Base-by-base conservation (phyloP, 2,888 invertebrate genomes). In the Chrysomela aeneicollis region DNA sequence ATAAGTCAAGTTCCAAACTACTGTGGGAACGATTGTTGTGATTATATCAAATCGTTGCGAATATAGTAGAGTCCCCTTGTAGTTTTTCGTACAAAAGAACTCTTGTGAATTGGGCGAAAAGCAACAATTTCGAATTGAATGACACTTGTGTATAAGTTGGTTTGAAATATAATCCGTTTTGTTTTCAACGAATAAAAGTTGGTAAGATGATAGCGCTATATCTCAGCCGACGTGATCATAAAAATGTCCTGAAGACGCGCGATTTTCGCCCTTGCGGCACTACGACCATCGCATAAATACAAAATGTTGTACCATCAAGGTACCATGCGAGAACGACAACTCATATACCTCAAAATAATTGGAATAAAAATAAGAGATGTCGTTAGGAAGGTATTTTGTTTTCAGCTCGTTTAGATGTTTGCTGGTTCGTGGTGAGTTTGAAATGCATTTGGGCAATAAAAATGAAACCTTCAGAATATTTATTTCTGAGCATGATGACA, bases 121-220 rank as follows among this genome's bases (percentile, higher is more conserved):
- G 77, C 69, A 78, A 79, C 79, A 77, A 76, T 79, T 79, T 77
- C 77, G 73, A 78, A 76, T 77, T 78, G 77, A 79, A 78, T 74
- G 78, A 78, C 81, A 78, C 79, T 80, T 78, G 78, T 79, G 78
- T 79, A 77, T 78, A 79, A 78, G 78, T 77, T 74, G 76, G 72
- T 66, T 72, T 81, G 82, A 80, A 82, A 82, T 79, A 81, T 80
- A 81, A 82, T 82, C 78, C 79, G 81, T 82, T 82, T 81, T 81
- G 80, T 81, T 82, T 82, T 82, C 81, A 81, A 76, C 80, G 76
- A 78, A 81, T 82, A 81, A 81, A 81, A 80, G 79, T 80, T 79
- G 79, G 82, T 82, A 82, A 83, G 80, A 75, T 81, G 82, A 83
- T 83, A 83, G 81, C 78, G 81, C 82, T 82, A 82, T 82, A 82